These are phyloP conservation scores for Scortum barcoo DNA, from an alignment of 2,113 vertebrate species.

Conservation along the genomic window DNA sequence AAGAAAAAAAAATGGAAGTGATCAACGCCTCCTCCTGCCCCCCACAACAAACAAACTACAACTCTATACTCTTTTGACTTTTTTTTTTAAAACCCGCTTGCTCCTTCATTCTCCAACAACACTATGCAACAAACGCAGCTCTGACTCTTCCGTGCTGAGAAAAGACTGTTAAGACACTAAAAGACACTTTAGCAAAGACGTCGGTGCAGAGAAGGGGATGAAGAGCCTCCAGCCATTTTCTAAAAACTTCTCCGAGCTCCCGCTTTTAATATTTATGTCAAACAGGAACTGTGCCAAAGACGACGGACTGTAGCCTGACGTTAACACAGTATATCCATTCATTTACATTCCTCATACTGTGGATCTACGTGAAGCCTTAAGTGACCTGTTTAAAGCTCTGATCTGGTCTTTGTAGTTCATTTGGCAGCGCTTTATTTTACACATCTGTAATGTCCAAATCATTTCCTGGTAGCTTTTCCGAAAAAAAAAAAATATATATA, in stretches of 20 bases:
- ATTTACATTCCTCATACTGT: conserved; percentile 49
- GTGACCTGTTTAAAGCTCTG: conserved; percentile 43
- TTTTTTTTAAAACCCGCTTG: neutral
- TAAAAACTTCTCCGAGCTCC: neutral
- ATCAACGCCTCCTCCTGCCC: neutral
- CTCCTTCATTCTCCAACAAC: conserved; percentile 28
- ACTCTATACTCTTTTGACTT: neutral
- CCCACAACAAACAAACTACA: no score
- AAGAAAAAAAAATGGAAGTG: neutral
- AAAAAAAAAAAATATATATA: neutral
- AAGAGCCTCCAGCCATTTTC: conserved; percentile 29
- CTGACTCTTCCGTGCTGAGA: conserved; percentile 14
- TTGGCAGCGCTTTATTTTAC: neutral
- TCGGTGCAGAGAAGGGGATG: neutral
- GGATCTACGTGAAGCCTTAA: conserved; percentile 48
- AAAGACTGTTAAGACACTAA: conserved; percentile 26
- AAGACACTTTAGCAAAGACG: conserved; percentile 10
- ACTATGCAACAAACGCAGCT: conserved; percentile 68
- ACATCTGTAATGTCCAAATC: neutral
- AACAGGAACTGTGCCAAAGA: conserved; percentile 71
- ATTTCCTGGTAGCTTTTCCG: neutral
- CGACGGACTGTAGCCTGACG: neutral
- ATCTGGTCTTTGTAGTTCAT: conserved; percentile 1
- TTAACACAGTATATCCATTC: neutral
- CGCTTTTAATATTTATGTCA: conserved; percentile 28